Evolutionary conservation across 1,140 invertebrate species (phyloP), one percentile per base, ranked within the genome.

Genomic region (Brachionus rotundiformis): DNA sequence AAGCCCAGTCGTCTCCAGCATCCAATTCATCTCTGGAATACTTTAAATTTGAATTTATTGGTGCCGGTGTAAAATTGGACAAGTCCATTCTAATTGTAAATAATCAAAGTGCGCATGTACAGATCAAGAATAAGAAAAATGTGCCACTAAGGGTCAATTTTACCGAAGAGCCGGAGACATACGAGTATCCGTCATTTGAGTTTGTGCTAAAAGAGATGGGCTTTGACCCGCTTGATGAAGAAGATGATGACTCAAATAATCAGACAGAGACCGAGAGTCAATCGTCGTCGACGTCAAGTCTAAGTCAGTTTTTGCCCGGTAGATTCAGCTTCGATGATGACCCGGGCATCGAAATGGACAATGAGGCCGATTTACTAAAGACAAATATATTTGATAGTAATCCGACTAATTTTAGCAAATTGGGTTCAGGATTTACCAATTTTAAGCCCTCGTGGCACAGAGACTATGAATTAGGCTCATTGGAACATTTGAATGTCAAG

Each of bases 401-500:
- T 29, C 73, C 23, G 25, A 77, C 73, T 8, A 79, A 59, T 11
- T 54, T 79, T 79, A 23, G 25, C 25, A 79, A 79, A 33, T 41
- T 79, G 19, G 16, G 76, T n/a, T 61, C 76, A 6, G 33, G 31
- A 23, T 79, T 79, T 41, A 59, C n/a, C 13, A 79, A 79, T 25
- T 79, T 79, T 79, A 79, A 59, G 33, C 76, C 76, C n/a, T 79
- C 76, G 3, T 79, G 76, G 76, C 76, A 79, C 29, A 63, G 33
- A 13, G 41, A 79, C n/a, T 79, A 79, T 79, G 68, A 73, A 73
- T 19, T 73, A 1, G 68, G 68, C 36, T 73, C 68, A 19, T 25
- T 47, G 19, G 68, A 73, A 23, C 63, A 68, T 68, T 36, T 68
- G n/a, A 68, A 68, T 68, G n/a, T 39, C 8, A 68, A 68, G 36